Percentiles rank a stretch among this genome's conserved stretches.
phyloP scores from a whole-genome alignment of 2,888 invertebrate genomes.

The Leistus spinibarbis region DNA sequence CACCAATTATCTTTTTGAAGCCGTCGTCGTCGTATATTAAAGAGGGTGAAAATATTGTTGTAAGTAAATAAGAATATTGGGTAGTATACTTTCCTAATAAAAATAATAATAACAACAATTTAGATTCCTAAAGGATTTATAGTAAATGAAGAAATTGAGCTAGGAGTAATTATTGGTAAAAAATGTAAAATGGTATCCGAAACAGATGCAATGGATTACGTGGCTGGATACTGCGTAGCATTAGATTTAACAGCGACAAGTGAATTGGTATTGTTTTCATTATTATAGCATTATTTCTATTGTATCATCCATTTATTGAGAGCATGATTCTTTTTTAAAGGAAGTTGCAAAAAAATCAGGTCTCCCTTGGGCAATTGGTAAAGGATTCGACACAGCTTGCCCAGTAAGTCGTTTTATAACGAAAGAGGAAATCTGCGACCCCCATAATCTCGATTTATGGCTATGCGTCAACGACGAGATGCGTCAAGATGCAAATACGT shows the following conservation, averaged over 20 bases:
- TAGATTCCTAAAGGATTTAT: slow-evolving; percentile 70
- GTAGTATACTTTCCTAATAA: no score
- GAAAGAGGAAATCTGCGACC: slow-evolving; percentile 61
- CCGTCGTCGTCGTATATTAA: slow-evolving; percentile 69
- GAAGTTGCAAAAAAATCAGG: slow-evolving; percentile 63
- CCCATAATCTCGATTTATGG: slow-evolving; percentile 65
- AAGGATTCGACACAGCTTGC: slow-evolving; percentile 80
- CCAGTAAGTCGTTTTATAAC: slow-evolving; percentile 72
- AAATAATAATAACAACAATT: no score
- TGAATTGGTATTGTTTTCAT: slow-evolving; percentile 61
- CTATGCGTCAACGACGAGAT: slow-evolving; percentile 66
- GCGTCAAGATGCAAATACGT: slow-evolving; percentile 67
- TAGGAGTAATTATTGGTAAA: slow-evolving; percentile 74
- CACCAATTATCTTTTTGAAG: slow-evolving; percentile 75
- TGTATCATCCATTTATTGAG: no score
- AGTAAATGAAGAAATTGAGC: slow-evolving; percentile 76
- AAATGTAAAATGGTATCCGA: slow-evolving; percentile 63
- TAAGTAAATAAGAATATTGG: no score
- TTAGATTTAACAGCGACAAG: slow-evolving; percentile 74
- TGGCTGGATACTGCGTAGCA: slow-evolving; percentile 74
- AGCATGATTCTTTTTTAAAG: no score
- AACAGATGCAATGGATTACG: slow-evolving; percentile 62
- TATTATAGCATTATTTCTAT: no score
- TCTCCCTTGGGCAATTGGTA: slow-evolving; percentile 75
- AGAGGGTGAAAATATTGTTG: slow-evolving; percentile 67